phyloP scores from a whole-genome alignment of 2,888 invertebrate species.

The Aelia acuminata region DNA sequence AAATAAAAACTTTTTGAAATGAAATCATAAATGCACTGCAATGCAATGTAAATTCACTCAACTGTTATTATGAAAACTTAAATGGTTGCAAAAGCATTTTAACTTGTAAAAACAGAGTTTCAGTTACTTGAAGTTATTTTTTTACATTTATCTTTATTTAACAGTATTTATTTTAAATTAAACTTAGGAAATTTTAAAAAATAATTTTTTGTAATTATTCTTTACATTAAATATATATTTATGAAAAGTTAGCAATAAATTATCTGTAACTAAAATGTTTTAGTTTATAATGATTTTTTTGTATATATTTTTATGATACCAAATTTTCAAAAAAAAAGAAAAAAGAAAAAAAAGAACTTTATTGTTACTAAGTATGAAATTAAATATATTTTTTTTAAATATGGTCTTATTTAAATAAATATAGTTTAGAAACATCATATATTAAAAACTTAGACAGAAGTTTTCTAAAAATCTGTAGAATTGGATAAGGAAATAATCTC shows the following conservation, averaged over 20 bases:
- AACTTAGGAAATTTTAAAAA: not conserved
- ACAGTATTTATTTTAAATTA: slow-evolving; percentile 33
- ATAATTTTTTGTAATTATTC: not conserved
- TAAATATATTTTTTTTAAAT: not conserved
- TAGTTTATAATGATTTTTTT: slow-evolving; percentile 18
- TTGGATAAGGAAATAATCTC: too few species aligned
- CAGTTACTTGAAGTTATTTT: not conserved
- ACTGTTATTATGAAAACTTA: too few species aligned
- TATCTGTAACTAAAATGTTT: not conserved
- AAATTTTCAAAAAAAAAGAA: not conserved
- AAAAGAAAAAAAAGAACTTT: too few species aligned
- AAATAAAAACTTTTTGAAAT: too few species aligned
- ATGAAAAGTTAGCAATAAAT: slow-evolving; percentile 9
- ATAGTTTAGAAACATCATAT: not conserved
- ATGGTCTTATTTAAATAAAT: not conserved
- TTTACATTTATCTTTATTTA: slow-evolving; percentile 4
- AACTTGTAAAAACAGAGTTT: not conserved
- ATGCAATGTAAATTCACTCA: too few species aligned
- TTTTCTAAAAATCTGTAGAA: too few species aligned
- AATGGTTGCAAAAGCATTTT: not conserved
- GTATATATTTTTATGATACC: slow-evolving; percentile 29
- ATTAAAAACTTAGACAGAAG: not conserved
- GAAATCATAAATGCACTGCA: too few species aligned
- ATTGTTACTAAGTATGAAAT: not conserved
- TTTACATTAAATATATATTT: not conserved